Base-by-base conservation (phyloP, 2,888 invertebrate species). In the Orthosia incerta region DNA sequence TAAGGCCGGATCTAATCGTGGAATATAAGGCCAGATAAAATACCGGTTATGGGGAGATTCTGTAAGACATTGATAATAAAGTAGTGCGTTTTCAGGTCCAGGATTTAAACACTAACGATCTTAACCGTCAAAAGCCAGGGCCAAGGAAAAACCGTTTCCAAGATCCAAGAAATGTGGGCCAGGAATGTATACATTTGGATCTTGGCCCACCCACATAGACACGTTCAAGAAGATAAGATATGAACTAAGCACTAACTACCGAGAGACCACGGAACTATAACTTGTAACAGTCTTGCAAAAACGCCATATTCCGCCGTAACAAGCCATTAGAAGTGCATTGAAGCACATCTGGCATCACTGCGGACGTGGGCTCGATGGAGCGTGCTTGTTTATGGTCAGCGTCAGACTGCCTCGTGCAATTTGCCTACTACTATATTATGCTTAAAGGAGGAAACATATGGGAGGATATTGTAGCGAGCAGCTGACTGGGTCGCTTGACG, bases 321-420 rank as follows among this genome's bases (percentile, higher is more conserved):
- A 80, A 80, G 26, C 82, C 77, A 81, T 81, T 81, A 74, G 68
- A 31, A 53, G 71, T 56, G 68, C 69, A 72, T 48, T 82, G 82
- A 82, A 69, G 82, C 79, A 79, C 57, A 68, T 53, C 82, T 60
- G 61, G 63, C 61, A 71, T 62, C 70, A 72, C 68, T 13, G 76
- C 57, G 68, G 76, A 50, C 71, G 23, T 56, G 64, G 5, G 67
- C 53, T 50, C 74, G 79, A 74, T 78, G 77, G 66, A 69, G 82
- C 84, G 74, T 84, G 79, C 57, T 59, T 50, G 69, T 68, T 74
- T 82, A 79, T 53, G 67, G 56, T 56, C 61, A 9, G 31, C 60
- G 71, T 69, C 75, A 75, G 71, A 39, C 70, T 67, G 79, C 71
- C 74, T 46, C 46, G 4, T 64, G 60, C 69, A 74, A 84, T 84